Conservation (phyloP, 2,113 vertebrate genomes). For the Solea solea region DNA sequence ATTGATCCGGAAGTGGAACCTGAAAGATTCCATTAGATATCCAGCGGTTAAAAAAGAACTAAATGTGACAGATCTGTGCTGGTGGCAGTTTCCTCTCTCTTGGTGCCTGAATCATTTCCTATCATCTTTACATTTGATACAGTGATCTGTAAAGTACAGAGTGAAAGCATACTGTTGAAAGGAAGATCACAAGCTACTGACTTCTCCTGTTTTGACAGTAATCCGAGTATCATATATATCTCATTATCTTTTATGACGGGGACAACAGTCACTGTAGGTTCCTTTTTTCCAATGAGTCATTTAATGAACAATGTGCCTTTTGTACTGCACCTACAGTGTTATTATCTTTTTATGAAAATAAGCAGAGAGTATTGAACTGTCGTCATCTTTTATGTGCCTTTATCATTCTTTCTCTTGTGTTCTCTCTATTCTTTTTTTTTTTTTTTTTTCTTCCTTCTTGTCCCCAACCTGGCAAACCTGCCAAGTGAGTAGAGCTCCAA, state of each 20-base stretch:
- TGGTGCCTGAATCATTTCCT: constrained; percentile 57
- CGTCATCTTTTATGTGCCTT: constrained; percentile 68
- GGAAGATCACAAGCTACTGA: constrained; percentile 41
- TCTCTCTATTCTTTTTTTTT: constrained; percentile 20
- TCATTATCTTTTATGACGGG: constrained; percentile 61
- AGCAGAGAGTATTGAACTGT: constrained; percentile 55
- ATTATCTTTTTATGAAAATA: constrained; percentile 77
- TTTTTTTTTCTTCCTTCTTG: constrained; percentile 5
- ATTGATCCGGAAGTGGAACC: constrained; percentile 74
- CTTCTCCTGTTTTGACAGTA: constrained; percentile 60
- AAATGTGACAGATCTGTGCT: constrained; percentile 63
- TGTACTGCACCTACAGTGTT: constrained; percentile 48
- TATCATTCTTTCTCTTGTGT: constrained; percentile 48
- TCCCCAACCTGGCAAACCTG: constrained; percentile 61
- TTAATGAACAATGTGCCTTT: constrained; percentile 68
- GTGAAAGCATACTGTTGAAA: constrained; percentile 51
- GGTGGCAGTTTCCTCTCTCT: constrained; percentile 61
- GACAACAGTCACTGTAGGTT: constrained; percentile 51
- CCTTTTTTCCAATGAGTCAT: constrained; percentile 60
- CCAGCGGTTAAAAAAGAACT: constrained; percentile 66
- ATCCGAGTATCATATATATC: constrained; percentile 54
- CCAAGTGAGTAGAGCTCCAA: constrained; percentile 59
- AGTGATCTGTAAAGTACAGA: constrained; percentile 52
- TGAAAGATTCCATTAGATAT: constrained; percentile 71
- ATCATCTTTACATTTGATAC: constrained; percentile 40